Conservation (phyloP, 1,140 invertebrate species). For the Atta colombica region DNA sequence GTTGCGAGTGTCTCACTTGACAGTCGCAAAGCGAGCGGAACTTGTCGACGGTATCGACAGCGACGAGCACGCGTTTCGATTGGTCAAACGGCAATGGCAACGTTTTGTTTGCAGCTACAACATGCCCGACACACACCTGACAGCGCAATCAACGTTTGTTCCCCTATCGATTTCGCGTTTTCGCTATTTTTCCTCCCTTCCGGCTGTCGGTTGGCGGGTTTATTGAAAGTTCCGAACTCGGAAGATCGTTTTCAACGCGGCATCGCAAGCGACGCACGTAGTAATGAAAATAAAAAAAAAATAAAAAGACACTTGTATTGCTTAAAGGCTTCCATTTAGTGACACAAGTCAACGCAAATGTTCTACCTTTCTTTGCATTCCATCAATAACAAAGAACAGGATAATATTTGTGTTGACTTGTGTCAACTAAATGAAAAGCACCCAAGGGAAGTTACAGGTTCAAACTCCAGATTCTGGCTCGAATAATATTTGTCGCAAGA, state of each 20-base stretch:
- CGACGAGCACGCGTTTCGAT: conserved; percentile 56
- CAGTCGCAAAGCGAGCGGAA: conserved; percentile 33
- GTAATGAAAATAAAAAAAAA: not conserved
- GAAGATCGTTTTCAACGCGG: conserved; percentile 45
- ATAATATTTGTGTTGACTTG: no score
- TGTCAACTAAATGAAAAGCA: no score
- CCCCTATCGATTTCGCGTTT: conserved; percentile 53
- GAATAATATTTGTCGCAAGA: no score
- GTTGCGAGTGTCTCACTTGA: conserved; percentile 6
- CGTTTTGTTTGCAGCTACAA: conserved; percentile 58
- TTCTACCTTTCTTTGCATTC: no score
- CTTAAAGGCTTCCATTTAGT: no score
- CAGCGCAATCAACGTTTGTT: conserved; percentile 60
- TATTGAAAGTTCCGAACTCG: conserved; percentile 40
- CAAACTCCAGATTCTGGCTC: no score
- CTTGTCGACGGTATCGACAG: conserved; percentile 56
- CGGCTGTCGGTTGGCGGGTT: conserved; percentile 32
- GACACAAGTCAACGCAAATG: no score
- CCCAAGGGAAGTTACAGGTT: no score
- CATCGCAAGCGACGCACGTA: not conserved
- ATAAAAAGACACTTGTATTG: not conserved
- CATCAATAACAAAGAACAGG: no score
- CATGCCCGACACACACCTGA: conserved; percentile 44
- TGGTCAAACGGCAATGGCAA: conserved; percentile 27
- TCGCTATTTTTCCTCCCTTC: conserved; percentile 50